Base-by-base conservation (phyloP, 1,140 invertebrate species). In the Trachelipus rathkii region DNA sequence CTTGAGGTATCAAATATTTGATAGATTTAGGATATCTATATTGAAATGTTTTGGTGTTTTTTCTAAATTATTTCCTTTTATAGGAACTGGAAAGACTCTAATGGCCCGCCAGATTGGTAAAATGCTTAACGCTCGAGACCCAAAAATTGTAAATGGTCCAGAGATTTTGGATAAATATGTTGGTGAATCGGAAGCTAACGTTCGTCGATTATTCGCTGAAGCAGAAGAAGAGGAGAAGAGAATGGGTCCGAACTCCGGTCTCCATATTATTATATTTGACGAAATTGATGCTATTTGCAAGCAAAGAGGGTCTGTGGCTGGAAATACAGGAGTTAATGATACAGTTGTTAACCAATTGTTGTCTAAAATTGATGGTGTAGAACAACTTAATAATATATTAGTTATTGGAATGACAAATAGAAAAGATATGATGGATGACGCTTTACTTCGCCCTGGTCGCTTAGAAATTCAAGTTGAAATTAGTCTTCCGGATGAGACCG, bases 201-300 rank as follows among this genome's bases (percentile, higher is more conserved):
- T 99, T 79, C 86, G 98, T 74, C 89, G 96, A 76, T 86, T 99
- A 50, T 99, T 99, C 87, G 97, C 95, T 81, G 97, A 99, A 77
- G 98, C 98, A 13, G 98, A 99, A 86, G 97, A 99, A 80, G 98
- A 99, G 85, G 95, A 99, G 84, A 98, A 97, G 84, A 83, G 92
- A 89, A 88, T 91, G 83, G 95, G 92, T 0, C 91, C 94, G 0
- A 97, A 98, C 84, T 98, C 96, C 86, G 97, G 96, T 68, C 88
- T 99, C 7, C 98, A 99, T 84, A 99, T 99, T 46, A 99, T 99
- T 44, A 99, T 99, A 72, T 99, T 99, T 87, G 98, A 99, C 87
- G 98, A 99, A 87, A 98, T 99, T 82, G 98, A 99, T 88, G 98
- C 98, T 50, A 99, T 99, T 83, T 99, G 98, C 85, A 99, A 99